Evolutionary conservation across 2,113 vertebrate genomes (phyloP).

Genomic region (Macheiramphus alcinus): DNA sequence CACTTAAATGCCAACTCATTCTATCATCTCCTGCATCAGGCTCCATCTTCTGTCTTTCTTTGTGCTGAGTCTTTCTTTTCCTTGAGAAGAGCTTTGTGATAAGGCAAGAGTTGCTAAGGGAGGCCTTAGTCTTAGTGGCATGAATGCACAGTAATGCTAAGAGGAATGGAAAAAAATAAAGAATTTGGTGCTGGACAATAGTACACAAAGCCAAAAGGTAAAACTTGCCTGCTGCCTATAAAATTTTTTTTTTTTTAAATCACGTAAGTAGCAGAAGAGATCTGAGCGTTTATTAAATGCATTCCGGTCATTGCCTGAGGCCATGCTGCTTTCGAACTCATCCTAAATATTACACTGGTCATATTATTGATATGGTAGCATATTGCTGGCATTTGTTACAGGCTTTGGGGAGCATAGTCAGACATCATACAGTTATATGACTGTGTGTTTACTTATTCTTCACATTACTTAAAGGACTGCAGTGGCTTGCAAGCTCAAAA

Average conservation of each 20-base stretch:
- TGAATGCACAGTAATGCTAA: neutral
- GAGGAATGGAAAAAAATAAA: neutral
- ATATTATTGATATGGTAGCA: neutral
- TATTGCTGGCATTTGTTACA: neutral
- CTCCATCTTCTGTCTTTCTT: neutral
- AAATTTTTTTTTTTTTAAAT: neutral
- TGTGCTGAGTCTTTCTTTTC: neutral
- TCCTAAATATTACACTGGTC: neutral
- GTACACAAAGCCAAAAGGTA: neutral
- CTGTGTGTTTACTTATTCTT: neutral
- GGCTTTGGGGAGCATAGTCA: neutral
- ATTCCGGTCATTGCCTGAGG: neutral
- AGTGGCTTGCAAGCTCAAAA: neutral
- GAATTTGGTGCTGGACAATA: neutral
- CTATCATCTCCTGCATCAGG: neutral
- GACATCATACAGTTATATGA: neutral
- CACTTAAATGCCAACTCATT: neutral
- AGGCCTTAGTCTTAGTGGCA: neutral
- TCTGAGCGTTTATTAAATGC: neutral
- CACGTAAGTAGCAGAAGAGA: neutral
- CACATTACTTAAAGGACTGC: neutral
- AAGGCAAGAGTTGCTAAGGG: neutral
- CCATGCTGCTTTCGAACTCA: neutral
- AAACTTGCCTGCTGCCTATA: neutral
- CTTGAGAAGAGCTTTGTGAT: neutral